Evolutionary conservation across 2,888 invertebrate species (phyloP).

Genomic region (Drosophila austrosaltans): DNA sequence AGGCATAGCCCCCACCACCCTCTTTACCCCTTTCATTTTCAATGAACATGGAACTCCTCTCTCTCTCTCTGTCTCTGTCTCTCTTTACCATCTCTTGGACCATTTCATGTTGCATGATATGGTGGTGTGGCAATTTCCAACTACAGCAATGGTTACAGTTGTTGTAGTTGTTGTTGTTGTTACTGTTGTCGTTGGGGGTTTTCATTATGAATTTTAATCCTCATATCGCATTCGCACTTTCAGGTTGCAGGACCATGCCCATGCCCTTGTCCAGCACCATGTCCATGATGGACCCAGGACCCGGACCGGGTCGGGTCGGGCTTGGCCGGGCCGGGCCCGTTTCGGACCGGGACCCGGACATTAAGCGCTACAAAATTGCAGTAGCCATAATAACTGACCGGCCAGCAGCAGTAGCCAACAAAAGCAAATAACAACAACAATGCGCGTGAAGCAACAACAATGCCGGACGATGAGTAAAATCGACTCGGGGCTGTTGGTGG

Average conservation of each 20-base stretch:
- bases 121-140: slow-evolving; percentile 25
- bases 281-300: slow-evolving; percentile 23
- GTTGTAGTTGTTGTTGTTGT: slow-evolving; percentile 12
- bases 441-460: slow-evolving; percentile 60
- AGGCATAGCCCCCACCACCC: slow-evolving; percentile 5
- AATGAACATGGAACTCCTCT: background rate
- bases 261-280: slow-evolving; percentile 15
- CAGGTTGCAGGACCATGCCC: slow-evolving; percentile 40
- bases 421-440: slow-evolving; percentile 68
- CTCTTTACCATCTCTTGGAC: background rate
- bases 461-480: slow-evolving; percentile 36
- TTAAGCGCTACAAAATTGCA: slow-evolving; percentile 76
- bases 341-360: slow-evolving; percentile 50
- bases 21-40: background rate
- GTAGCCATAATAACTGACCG: slow-evolving; percentile 72
- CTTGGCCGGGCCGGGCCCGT: background rate
- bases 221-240: slow-evolving; percentile 78
- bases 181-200: slow-evolving; percentile 51
- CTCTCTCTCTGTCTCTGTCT: too few species aligned
- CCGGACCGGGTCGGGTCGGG: background rate
- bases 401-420: slow-evolving; percentile 56
- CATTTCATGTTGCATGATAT: background rate
- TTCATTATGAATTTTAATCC: slow-evolving; percentile 79
- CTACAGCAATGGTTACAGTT: slow-evolving; percentile 1
- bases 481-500: slow-evolving; percentile 14